phyloP scores from a whole-genome alignment of 2,797 vertebrate genomes.

The Chromis chromis region DNA sequence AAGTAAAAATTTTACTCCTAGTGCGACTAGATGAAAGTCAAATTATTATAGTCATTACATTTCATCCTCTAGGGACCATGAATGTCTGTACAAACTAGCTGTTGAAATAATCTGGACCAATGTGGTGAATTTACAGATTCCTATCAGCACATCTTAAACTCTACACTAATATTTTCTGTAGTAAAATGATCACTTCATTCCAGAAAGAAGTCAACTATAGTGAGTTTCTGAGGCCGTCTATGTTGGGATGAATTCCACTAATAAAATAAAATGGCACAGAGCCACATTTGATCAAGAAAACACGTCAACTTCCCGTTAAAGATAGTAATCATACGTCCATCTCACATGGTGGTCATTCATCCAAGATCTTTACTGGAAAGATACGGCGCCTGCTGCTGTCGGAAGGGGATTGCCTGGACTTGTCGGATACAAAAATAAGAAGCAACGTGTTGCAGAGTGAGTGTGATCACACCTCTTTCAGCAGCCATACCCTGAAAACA shows the following conservation, averaged over 20 bases:
- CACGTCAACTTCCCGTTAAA: constrained; percentile 5
- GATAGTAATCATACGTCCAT: constrained; percentile 18
- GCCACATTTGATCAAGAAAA: constrained; percentile 25
- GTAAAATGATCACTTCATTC: neutral
- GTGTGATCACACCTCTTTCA: constrained; percentile 36
- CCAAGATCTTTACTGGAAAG: constrained; percentile 22
- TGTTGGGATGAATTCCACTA: neutral
- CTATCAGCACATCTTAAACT: neutral
- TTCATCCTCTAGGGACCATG: neutral
- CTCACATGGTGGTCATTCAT: constrained; percentile 31
- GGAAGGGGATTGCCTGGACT: constrained; percentile 39
- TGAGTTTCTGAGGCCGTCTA: neutral
- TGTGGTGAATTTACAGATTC: neutral
- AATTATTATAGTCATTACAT: neutral
- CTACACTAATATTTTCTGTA: neutral
- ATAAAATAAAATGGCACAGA: neutral
- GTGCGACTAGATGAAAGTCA: neutral
- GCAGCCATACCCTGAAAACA: constrained; percentile 24
- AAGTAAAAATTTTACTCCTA: neutral
- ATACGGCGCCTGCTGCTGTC: constrained; percentile 30
- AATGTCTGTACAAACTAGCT: neutral
- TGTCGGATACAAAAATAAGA: constrained; percentile 33
- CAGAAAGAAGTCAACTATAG: neutral
- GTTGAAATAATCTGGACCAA: neutral
- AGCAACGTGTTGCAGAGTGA: constrained; percentile 28